Conservation (phyloP, 2,888 invertebrate genomes). For the Drosophila atripex region DNA sequence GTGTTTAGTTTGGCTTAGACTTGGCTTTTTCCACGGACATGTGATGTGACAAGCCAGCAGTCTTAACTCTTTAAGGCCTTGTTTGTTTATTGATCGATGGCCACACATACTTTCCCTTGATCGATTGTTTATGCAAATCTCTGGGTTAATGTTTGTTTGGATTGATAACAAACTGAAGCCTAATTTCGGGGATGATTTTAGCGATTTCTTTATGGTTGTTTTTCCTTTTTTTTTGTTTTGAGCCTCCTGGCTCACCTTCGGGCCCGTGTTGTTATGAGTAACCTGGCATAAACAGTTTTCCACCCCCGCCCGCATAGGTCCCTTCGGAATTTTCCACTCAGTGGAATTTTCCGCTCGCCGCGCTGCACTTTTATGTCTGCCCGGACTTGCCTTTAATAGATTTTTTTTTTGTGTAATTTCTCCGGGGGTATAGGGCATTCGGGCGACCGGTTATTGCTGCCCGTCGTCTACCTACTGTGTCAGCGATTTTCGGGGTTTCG, state of each 20-base stretch:
- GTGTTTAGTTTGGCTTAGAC: constrained; percentile 12
- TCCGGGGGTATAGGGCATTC: constrained; percentile 28
- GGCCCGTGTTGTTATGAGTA: constrained; percentile 58
- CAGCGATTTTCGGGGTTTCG: constrained; percentile 72
- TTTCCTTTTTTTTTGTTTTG: constrained; percentile 23
- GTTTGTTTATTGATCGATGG: constrained; percentile 62
- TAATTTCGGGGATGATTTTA: constrained; percentile 75
- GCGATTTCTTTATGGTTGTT: constrained; percentile 13
- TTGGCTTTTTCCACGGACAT: constrained; percentile 19
- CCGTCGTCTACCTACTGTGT: constrained; percentile 64
- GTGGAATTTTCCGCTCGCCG: constrained; percentile 81
- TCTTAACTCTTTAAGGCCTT: constrained; percentile 23
- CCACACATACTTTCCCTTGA: constrained; percentile 20
- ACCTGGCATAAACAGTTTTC: constrained; percentile 44
- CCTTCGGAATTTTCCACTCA: constrained; percentile 36
- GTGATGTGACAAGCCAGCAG: constrained; percentile 38
- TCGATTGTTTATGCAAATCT: constrained; percentile 63
- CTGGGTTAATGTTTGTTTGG: constrained; percentile 46
- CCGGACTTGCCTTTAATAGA: constrained; percentile 29
- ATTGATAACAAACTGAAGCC: constrained; percentile 69
- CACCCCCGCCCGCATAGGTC: constrained; percentile 49
- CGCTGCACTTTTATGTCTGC: constrained; percentile 74
- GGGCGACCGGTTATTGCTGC: constrained; percentile 27
- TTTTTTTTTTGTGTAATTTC: constrained; percentile 19
- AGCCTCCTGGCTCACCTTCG: neutral